Evolutionary conservation across 2,797 vertebrate genomes (phyloP).

Genomic region (Pipistrellus pipistrellus): DNA sequence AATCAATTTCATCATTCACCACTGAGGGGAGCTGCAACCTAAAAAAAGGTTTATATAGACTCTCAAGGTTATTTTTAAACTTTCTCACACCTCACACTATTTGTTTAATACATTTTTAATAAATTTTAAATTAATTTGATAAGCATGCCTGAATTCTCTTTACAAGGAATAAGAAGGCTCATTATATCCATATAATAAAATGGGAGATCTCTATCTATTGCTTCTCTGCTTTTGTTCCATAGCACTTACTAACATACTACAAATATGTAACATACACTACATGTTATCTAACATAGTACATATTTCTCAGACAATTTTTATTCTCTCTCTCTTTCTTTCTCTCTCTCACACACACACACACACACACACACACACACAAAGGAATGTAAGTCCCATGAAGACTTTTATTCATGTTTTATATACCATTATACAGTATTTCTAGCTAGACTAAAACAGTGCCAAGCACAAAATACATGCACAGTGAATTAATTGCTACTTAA

Average conservation of each 20-base stretch:
- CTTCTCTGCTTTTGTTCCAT: neutral
- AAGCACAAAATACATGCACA: neutral
- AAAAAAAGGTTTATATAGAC: constrained; percentile 71
- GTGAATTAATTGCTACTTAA: neutral
- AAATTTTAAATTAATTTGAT: constrained; percentile 51
- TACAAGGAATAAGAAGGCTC: constrained; percentile 4
- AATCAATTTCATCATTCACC: constrained; percentile 81
- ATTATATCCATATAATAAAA: constrained; percentile 18
- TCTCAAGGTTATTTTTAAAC: neutral
- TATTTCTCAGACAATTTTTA: constrained; percentile 12
- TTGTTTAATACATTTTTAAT: constrained; percentile 45
- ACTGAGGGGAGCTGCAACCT: constrained; percentile 88
- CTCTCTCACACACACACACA: neutral
- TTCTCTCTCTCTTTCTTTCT: neutral
- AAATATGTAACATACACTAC: neutral
- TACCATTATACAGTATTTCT: neutral
- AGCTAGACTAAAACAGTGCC: neutral
- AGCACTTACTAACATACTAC: constrained; percentile 11
- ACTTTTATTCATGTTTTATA: neutral
- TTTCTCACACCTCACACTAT: constrained; percentile 48
- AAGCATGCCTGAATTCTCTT: neutral
- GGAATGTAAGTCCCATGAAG: neutral
- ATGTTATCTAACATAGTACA: neutral
- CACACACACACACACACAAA: neutral
- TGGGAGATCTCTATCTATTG: neutral